phyloP scores from a whole-genome alignment of 2,113 vertebrate species.

The Chinchilla lanigera region DNA sequence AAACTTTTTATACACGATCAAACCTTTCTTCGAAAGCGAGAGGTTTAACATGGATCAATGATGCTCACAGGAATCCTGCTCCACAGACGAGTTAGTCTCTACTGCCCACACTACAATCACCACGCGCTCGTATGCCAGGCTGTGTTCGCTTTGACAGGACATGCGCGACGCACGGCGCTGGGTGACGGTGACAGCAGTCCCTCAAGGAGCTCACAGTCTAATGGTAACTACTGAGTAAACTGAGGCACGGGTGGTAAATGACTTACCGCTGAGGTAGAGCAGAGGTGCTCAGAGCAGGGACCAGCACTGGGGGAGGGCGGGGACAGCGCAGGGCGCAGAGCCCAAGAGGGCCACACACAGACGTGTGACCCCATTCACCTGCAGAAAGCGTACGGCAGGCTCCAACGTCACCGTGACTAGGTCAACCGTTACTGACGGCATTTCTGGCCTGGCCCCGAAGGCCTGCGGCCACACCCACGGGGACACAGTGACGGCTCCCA shows the following conservation, averaged over 20 bases:
- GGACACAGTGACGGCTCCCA: too few species aligned
- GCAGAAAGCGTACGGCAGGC: background rate
- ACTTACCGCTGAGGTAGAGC: conserved; percentile 70
- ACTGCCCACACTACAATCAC: background rate
- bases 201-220: conserved; percentile 70
- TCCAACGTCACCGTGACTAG: background rate
- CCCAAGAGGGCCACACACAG: background rate
- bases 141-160: conserved; percentile 24
- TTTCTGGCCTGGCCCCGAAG: background rate
- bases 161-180: background rate
- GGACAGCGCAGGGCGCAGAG: background rate
- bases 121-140: background rate
- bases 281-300: background rate
- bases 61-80: background rate
- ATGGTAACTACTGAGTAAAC: conserved; percentile 65
- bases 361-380: background rate
- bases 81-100: background rate
- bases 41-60: background rate
- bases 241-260: conserved; percentile 70
- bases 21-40: background rate
- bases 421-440: background rate
- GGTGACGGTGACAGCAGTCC: background rate
- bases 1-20: background rate
- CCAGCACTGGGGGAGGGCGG: background rate
- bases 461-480: background rate